Conservation (phyloP, 2,113 vertebrate species). For the Alaudala cheleensis region DNA sequence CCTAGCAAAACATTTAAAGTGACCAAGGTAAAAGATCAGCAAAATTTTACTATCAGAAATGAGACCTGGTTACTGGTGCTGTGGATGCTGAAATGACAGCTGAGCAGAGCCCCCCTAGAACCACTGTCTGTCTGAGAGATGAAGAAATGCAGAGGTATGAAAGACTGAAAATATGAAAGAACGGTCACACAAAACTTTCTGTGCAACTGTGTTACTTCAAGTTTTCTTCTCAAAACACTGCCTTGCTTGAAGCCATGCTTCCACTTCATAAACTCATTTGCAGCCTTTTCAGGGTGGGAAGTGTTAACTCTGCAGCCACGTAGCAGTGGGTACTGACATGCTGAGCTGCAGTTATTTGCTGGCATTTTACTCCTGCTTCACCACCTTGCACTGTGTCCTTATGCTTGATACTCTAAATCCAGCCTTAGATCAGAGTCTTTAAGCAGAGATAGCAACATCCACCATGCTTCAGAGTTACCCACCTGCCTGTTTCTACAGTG, state of each 20-base stretch:
- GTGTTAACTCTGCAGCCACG: accelerated
- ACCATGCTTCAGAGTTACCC: background rate
- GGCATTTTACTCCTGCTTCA: background rate
- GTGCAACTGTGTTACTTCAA: background rate
- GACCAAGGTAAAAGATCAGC: background rate
- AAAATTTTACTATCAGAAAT: background rate
- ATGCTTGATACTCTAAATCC: background rate
- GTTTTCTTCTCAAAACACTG: background rate
- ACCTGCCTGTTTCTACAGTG: background rate
- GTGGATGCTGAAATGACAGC: background rate
- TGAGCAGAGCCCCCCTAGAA: accelerated
- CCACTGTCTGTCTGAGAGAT: background rate
- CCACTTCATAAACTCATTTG: background rate
- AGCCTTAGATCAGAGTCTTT: background rate
- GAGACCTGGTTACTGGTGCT: background rate
- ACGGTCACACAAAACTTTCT: background rate
- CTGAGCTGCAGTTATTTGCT: background rate
- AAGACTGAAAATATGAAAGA: background rate
- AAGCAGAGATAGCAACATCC: background rate
- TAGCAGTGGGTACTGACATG: background rate
- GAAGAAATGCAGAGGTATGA: background rate
- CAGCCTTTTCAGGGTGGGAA: background rate
- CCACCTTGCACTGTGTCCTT: background rate
- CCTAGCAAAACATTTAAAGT: background rate
- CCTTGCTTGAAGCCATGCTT: background rate